Percentiles rank a stretch among this genome's conserved stretches.
phyloP scores from a whole-genome alignment of 2,113 vertebrate genomes.

The Calonectris borealis region DNA sequence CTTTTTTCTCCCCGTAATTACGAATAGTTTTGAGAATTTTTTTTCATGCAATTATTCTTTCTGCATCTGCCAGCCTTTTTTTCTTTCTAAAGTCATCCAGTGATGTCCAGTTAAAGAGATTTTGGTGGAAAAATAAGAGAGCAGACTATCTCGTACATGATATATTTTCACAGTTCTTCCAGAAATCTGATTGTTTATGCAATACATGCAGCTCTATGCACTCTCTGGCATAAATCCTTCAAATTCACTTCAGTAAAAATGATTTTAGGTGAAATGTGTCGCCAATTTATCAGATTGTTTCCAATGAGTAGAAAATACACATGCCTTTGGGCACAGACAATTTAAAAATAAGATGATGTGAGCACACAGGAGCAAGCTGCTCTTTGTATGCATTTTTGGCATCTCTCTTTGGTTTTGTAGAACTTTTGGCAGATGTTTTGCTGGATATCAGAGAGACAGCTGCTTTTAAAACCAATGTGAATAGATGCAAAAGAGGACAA shows the following conservation, averaged over 20 bases:
- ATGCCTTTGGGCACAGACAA: not conserved
- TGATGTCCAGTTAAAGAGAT: not conserved
- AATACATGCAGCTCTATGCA: not conserved
- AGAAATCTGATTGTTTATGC: conserved; percentile 1
- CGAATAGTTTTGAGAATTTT: not conserved
- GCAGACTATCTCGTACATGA: not conserved
- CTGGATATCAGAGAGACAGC: not conserved
- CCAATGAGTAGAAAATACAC: not conserved
- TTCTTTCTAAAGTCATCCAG: not conserved
- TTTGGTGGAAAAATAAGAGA: not conserved
- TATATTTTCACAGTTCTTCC: not conserved
- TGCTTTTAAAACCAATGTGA: not conserved
- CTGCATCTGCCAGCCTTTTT: not conserved
- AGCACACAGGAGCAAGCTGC: not conserved
- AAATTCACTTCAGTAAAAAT: not conserved
- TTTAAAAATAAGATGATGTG: not conserved
- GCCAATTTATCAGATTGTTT: not conserved
- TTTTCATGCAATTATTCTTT: not conserved
- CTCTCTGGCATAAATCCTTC: not conserved
- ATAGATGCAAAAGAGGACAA: not conserved
- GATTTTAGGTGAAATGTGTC: not conserved
- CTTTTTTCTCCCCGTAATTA: not conserved
- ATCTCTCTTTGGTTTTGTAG: not conserved
- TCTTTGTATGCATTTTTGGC: not conserved
- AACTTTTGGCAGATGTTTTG: conserved; percentile 6